A percentile compares a stretch with the other conserved stretches of the same genome.
These are phyloP conservation scores for Grammomys dolichurus DNA, from an alignment of 2,113 vertebrate genomes.

Conservation along the genomic window DNA sequence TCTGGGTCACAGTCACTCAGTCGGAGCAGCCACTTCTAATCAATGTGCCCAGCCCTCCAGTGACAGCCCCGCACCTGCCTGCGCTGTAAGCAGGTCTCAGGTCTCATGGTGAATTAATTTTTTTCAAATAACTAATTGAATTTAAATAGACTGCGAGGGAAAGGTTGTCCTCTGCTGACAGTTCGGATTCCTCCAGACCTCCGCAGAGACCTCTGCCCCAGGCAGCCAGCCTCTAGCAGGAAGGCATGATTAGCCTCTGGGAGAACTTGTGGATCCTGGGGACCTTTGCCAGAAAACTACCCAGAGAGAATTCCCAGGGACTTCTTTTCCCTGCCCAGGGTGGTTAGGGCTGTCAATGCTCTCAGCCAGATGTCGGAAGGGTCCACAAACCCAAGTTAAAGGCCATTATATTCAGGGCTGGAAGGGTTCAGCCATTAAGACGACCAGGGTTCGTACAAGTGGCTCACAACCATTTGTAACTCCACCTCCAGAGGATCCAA, in stretches of 20 bases:
- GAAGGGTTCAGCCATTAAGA: not conserved
- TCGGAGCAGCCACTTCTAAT: not conserved
- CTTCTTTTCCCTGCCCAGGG: not conserved
- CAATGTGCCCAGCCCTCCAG: rapidly evolving
- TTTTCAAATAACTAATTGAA: not conserved
- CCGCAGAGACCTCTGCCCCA: not conserved
- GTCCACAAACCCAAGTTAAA: not conserved
- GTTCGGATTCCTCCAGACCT: not conserved
- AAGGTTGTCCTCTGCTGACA: not conserved
- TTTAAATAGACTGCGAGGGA: constrained; percentile 14
- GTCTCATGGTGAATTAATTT: not conserved
- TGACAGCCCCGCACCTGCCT: not conserved
- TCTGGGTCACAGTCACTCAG: not conserved
- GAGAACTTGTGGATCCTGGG: not conserved
- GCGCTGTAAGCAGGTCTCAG: not conserved
- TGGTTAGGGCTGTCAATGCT: not conserved
- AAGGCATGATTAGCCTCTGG: not conserved
- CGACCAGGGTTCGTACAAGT: not conserved
- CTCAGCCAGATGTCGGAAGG: not conserved
- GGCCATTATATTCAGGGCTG: not conserved
- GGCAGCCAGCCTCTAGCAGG: not conserved
- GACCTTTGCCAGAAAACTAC: not conserved
- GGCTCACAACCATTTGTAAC: not conserved
- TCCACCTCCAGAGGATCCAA: no score
- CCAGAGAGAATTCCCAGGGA: not conserved